Base-by-base conservation (phyloP, 2,888 invertebrate species). In the Bembecia ichneumoniformis region DNA sequence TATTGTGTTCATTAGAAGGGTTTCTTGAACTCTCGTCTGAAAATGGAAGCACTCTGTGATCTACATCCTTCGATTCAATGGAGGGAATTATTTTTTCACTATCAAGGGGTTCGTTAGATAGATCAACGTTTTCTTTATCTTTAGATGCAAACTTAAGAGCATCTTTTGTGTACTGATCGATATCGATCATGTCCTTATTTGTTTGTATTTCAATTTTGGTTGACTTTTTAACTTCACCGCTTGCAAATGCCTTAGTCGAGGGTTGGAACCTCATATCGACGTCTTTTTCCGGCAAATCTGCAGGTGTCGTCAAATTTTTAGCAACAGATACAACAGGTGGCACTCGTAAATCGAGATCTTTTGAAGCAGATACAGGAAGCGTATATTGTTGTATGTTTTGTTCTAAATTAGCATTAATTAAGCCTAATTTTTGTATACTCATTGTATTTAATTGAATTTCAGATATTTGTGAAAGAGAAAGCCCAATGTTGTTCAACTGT, bases 361-460 rank as follows among this genome's bases (percentile, higher is more conserved):
- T 77, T 20, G 72, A 55, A 48, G 64, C 66, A 50, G 69, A 11
- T 35, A 66, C 60, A 52, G 71, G 55, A 52, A 57, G 59, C 52
- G 68, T 47, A 61, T 71, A 75, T 51, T 67, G 63, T 55, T 69
- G 73, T 3, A 68, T 53, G 49, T 62, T 60, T 57, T 71, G 70
- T 56, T 82, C 74, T 60, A 68, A 64, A 54, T 71, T 68, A 15
- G 68, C 49, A 58, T 72, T 84, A 52, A 87, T 87, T 52, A 88
- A 74, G 49, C 89, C 89, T 60, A 88, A 67, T 60, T 89, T 89
- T 64, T 88, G 88, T 64, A 89, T 89, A 59, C 84, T 89, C 76
- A 89, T 84, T 7, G 90, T 90, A 69, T 89, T 91, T 50, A 89
- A 69, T 63, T 91, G 91, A 57, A 91, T 90, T 66, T 90, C 90